phyloP scores from a whole-genome alignment of 2,888 invertebrate genomes.

The Coleophora flavipennella region DNA sequence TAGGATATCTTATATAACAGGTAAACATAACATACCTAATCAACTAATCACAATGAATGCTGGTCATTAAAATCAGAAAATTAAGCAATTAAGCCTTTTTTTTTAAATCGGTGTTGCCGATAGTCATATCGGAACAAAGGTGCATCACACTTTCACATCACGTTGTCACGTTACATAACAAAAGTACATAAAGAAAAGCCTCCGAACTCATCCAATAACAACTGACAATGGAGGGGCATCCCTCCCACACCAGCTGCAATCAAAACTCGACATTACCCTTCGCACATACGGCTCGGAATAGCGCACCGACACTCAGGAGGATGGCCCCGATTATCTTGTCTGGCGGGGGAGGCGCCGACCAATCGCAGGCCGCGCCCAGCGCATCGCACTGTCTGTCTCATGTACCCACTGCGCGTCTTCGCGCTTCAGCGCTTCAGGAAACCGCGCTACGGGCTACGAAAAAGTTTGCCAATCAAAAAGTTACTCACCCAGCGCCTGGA shows the following conservation, averaged over 20 bases:
- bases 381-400: conserved; percentile 62
- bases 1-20: neutral
- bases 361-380: conserved; percentile 47
- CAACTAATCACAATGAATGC: too few species aligned
- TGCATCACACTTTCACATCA: conserved; percentile 4
- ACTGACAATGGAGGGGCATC: conserved; percentile 64
- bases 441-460: neutral
- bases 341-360: conserved; percentile 64
- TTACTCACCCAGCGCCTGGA: conserved; percentile 78
- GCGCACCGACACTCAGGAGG: conserved; percentile 35
- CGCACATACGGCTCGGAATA: conserved; percentile 21
- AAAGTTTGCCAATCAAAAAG: neutral
- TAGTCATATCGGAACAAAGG: too few species aligned
- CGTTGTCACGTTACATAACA: conserved; percentile 28
- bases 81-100: too few species aligned
- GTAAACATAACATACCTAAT: too few species aligned
- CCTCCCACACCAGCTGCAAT: conserved; percentile 33
- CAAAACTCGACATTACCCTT: conserved; percentile 27
- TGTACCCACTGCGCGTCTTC: conserved; percentile 54
- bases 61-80: too few species aligned
- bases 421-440: neutral
- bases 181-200: conserved; percentile 62
- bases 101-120: too few species aligned
- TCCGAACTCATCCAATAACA: conserved; percentile 66
- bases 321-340: conserved; percentile 70